Base-by-base conservation (phyloP, 2,888 invertebrate species). In the Mechanitis messenoides region DNA sequence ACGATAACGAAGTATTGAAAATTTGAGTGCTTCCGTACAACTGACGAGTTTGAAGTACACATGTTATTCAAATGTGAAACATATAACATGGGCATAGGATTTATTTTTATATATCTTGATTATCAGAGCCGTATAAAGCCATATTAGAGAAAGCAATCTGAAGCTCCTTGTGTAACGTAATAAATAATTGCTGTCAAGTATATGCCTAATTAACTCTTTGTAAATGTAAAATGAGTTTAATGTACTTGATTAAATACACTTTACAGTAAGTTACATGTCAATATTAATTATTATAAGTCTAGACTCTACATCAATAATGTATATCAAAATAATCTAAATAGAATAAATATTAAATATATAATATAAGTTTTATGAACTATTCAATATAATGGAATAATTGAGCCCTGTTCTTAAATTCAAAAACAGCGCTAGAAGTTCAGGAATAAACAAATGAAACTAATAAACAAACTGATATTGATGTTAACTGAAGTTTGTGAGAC, bases 381-480 rank as follows among this genome's bases (percentile, higher is more conserved):
- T 20, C 2, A 42, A 9, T 3, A 50, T 7, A 6, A 9, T 50
- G 31, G 11, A 50, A 31, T 6, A 9, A 50, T 50, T 50, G 7
- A 47, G 20, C 6, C 2, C n/a, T 47, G 20, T 47, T 50, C 6
- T 50, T 9, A 31, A 50, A 11, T 31, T 50, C 50, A 50, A 31
- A 31, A 11, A 28, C 50, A 50, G 3, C 6, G 3, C 42, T 38
- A 7, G 9, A 31, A 50, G 3, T 31, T 11, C 11, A 3, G 50
- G 28, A 50, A 11, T 3, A 31, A 50, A 9, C 50, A 31, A 50
- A 50, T 50, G 31, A 50, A 50, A 50, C 50, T 50, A 50, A 50
- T 50, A 61, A 65, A 63, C 9, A 45, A 63, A 58, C 58, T 45
- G 57, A 47, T 61, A 56, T 45, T 61, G 55, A 61, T 58, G 58